These are phyloP conservation scores for Crenichthys baileyi DNA, from an alignment of 2,797 vertebrate genomes.

Conservation along the genomic window DNA sequence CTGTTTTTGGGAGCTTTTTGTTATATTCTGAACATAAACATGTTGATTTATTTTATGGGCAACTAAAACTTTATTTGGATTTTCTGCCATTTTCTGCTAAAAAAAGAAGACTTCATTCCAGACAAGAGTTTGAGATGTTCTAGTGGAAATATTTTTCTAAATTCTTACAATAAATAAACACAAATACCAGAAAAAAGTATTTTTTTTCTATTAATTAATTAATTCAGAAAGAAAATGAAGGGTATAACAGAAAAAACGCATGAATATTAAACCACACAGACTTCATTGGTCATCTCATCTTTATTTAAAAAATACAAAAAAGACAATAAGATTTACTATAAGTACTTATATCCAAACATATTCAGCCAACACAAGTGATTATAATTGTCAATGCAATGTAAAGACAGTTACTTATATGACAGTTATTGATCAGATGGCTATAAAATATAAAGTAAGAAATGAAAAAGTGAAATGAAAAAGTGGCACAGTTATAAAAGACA, in stretches of 20 bases:
- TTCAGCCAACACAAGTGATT: neutral
- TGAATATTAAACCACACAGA: neutral
- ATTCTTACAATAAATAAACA: neutral
- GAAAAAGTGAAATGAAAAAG: neutral
- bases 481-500: neutral
- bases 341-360: neutral
- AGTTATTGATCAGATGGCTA: neutral
- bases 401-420: neutral
- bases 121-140: neutral
- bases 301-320: slow-evolving; percentile 12
- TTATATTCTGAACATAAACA: neutral
- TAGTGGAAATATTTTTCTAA: neutral
- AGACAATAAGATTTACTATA: neutral
- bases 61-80: neutral
- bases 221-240: neutral
- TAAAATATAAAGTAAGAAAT: neutral
- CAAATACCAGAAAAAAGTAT: neutral
- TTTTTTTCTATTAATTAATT: neutral
- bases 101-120: neutral
- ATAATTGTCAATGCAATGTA: neutral
- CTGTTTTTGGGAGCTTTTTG: neutral
- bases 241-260: neutral
- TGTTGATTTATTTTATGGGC: neutral
- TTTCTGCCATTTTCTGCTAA: neutral
- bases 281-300: neutral